Conservation (phyloP, 2,797 vertebrate genomes). For the Falco rusticolus region DNA sequence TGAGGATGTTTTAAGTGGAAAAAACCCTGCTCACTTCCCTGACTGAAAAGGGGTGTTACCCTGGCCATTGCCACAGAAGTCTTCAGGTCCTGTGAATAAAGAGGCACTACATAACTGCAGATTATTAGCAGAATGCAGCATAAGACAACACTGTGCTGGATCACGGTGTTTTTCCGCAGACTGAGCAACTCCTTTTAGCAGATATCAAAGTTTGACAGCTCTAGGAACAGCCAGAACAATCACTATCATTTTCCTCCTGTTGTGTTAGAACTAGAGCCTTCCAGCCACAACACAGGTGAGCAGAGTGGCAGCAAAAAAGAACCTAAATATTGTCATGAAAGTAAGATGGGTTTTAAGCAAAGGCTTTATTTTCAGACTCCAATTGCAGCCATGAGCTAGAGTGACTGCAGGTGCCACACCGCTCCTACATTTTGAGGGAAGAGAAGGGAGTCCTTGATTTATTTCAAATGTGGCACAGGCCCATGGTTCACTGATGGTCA, state of each 20-base stretch:
- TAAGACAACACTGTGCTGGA: background rate
- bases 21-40: background rate
- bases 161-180: background rate
- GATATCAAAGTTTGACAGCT: background rate
- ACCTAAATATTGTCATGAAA: background rate
- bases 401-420: background rate
- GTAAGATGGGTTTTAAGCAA: background rate
- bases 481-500: background rate
- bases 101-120: background rate
- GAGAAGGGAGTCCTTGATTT: background rate
- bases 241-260: background rate
- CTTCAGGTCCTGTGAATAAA: background rate
- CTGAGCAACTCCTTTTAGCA: background rate
- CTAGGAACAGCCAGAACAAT: background rate
- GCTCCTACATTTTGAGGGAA: background rate
- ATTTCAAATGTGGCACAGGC: rapidly evolving
- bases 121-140: background rate
- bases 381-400: background rate
- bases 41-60: background rate
- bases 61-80: background rate
- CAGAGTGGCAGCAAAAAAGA: background rate
- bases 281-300: background rate
- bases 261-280: background rate
- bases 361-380: background rate
- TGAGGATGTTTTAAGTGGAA: background rate